Evolutionary conservation across 2,797 vertebrate species (phyloP), one percentile per base, ranked within the genome.

Genomic region (Sardinella longiceps): DNA sequence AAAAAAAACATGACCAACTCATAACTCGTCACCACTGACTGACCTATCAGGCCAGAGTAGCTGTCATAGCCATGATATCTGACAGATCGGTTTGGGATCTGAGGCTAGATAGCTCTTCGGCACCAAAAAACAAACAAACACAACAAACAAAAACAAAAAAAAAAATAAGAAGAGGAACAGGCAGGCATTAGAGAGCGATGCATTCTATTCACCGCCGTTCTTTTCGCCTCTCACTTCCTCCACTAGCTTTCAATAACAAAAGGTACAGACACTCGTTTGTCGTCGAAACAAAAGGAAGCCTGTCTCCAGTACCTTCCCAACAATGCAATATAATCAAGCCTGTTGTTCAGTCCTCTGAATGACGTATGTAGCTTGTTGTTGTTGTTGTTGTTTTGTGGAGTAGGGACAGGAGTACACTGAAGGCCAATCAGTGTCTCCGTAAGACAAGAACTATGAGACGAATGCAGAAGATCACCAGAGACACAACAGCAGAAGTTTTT

Each of bases 371-470:
- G 25, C 58, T 82, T 33, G 5, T 74, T 84, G 5, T 80, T 85
- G 53, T 86, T n/a, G n/a, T n/a, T n/a, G n/a, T n/a, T n/a, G n/a
- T n/a, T n/a, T 80, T 80, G 84, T 84, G 84, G 56, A 88, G 2
- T 3, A 3, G 7, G 77, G 48, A 56, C 81, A 81, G 81, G 83
- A 85, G 86, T 84, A 85, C 85, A 84, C 74, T 15, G 77, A 82
- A 66, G 83, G 85, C 85, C 45, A 18, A 66, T 46, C 43, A 45
- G 43, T 45, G 2, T 45, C 43, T 45, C 43, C 7, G 7, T 2
- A 45, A 45, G 43, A 45, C 43, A 45, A 10, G 0, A 48, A 48
- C 46, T 10, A n/a, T n/a, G 81, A 84, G 58, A 60, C 28, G 48
- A 23, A 60, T 43, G 63, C 43, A 82, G 45, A 50, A 14, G 70